phyloP scores from a whole-genome alignment of 2,113 vertebrate genomes.

The Ceratotherium simum region DNA sequence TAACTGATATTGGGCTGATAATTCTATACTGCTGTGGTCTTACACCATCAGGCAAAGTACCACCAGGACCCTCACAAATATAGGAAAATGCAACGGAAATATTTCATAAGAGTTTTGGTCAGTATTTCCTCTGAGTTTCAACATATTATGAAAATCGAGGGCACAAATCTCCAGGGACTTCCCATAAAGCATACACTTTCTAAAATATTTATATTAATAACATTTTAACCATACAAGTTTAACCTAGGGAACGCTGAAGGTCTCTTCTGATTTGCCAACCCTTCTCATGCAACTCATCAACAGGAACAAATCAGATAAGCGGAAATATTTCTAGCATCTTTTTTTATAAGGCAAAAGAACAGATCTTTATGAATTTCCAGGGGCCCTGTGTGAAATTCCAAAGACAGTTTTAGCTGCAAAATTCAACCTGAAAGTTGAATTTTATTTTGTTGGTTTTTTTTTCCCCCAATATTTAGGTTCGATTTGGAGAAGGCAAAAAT shows the following conservation, averaged over 20 bases:
- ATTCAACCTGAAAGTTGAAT: not conserved
- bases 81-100: not conserved
- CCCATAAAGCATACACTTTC: not conserved
- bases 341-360: not conserved
- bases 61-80: not conserved
- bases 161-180: not conserved
- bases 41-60: not conserved
- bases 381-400: not conserved
- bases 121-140: not conserved
- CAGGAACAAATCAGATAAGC: not conserved
- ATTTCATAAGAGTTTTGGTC: slow-evolving; percentile 18
- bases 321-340: not conserved
- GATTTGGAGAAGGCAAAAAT: not conserved
- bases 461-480: not conserved
- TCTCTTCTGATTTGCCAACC: not conserved
- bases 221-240: not conserved
- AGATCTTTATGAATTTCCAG: not conserved
- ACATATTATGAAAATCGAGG: not conserved
- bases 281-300: not conserved
- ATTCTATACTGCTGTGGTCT: not conserved
- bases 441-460: not conserved
- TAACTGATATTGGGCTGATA: not conserved
- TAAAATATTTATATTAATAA: not conserved
- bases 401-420: not conserved
- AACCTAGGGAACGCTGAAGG: not conserved